Evolutionary conservation across 2,113 vertebrate species (phyloP), one percentile per base, ranked within the genome.

Genomic region (Actenoides hombroni): DNA sequence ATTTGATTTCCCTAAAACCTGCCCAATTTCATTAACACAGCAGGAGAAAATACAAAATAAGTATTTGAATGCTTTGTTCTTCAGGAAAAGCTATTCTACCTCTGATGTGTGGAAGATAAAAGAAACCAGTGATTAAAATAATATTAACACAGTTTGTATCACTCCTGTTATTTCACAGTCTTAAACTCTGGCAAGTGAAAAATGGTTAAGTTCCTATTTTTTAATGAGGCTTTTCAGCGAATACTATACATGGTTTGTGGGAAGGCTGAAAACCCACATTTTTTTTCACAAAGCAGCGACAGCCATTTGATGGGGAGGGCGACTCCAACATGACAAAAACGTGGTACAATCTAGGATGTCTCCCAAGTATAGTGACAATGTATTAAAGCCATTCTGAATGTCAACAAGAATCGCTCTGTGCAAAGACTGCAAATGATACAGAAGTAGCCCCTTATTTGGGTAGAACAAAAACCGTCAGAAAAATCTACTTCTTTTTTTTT

Each of bases 381-480:
- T 40, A 90, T 82, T 68, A 89, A 93, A 83, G 80, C 70, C 57
- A 35, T 73, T 78, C 31, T 15, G 59, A 77, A 71, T 54, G 63
- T 85, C 60, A 53, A 83, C 87, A 86, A 94, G 88, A 71, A 90
- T 88, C 1, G 1, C 56, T 57, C 63, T 69, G 63, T 82, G 28
- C 15, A 6, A 82, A 83, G 90, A 90, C 95, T 84, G 68, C 73
- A 91, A 95, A 96, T 33, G 65, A 95, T 67, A 87, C 64, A 70
- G 90, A 90, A 93, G 75, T 75, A 87, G 78, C 68, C 75, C 75
- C 83, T 94, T 88, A 65, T 79, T 82, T 89, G 94, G 65, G 68
- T 88, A 77, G 96, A 96, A 95, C 77, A 97, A 97, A 94, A 63
- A 48, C 65, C 94, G 80, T 95, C 76, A 89, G 86, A 92, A 92